phyloP scores from a whole-genome alignment of 2,797 vertebrate genomes.

The Antrozous pallidus region DNA sequence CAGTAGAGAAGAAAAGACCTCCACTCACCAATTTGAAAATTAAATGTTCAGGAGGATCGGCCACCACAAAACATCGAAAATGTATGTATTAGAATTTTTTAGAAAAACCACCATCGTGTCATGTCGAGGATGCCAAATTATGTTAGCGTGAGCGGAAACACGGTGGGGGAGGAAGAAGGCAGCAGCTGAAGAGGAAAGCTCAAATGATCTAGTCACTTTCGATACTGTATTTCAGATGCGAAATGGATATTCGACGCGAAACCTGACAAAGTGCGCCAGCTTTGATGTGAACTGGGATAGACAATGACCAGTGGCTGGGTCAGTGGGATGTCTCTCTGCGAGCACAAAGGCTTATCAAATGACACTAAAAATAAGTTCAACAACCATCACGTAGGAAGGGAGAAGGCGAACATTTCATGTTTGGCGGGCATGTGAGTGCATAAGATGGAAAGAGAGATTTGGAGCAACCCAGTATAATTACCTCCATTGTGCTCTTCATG shows the following conservation, averaged over 20 bases:
- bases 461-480: slow-evolving; percentile 86
- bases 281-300: slow-evolving; percentile 98
- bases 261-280: slow-evolving; percentile 96
- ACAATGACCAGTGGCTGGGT: slow-evolving; percentile 99
- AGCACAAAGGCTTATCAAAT: slow-evolving; percentile 96
- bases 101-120: slow-evolving; percentile 88
- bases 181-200: slow-evolving; percentile 96
- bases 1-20: slow-evolving; percentile 72
- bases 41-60: slow-evolving; percentile 75
- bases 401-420: slow-evolving; percentile 87
- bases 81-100: slow-evolving; percentile 86
- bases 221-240: slow-evolving; percentile 95
- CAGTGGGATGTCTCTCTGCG: slow-evolving; percentile 96
- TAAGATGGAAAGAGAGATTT: slow-evolving; percentile 83
- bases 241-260: slow-evolving; percentile 99
- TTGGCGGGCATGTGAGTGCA: slow-evolving; percentile 84
- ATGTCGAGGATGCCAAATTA: slow-evolving; percentile 90
- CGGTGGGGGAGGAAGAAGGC: slow-evolving; percentile 88
- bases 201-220: slow-evolving; percentile 99
- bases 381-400: slow-evolving; percentile 94
- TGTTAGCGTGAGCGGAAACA: slow-evolving; percentile 89
- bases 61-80: slow-evolving; percentile 81
- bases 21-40: slow-evolving; percentile 90
- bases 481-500: slow-evolving; percentile 87
- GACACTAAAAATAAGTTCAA: slow-evolving; percentile 99